phyloP scores from a whole-genome alignment of 2,113 vertebrate species.

The Petromus typicus region DNA sequence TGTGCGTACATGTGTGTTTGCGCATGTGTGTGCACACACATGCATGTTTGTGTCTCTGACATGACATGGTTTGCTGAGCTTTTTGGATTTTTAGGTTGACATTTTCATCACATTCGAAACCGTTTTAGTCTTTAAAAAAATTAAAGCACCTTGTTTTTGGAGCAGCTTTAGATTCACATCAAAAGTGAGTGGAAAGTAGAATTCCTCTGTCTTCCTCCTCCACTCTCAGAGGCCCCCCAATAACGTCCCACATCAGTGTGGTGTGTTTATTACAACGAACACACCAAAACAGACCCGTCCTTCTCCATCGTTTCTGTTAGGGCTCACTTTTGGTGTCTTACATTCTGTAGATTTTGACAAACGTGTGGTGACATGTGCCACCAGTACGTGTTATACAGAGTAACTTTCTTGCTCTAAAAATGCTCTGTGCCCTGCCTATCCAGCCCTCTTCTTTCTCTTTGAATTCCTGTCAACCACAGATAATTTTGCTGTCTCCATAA shows the following conservation, averaged over 20 bases:
- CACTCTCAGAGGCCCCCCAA: not conserved
- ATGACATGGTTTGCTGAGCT: not conserved
- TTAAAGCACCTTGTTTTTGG: not conserved
- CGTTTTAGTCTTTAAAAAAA: slow-evolving; percentile 13
- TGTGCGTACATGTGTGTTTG: not conserved
- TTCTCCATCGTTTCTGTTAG: not conserved
- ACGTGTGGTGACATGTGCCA: not conserved
- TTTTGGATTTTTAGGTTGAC: not conserved
- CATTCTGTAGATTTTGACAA: not conserved
- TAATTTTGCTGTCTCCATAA: not conserved
- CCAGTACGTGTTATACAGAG: not conserved
- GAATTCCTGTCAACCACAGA: not conserved
- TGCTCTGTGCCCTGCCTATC: not conserved
- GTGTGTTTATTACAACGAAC: not conserved
- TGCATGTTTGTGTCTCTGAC: no score
- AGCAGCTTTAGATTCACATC: not conserved
- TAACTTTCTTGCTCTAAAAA: not conserved
- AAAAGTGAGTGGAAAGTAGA: not conserved
- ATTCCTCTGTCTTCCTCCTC: not conserved
- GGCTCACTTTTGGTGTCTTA: not conserved
- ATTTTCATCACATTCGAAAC: not conserved
- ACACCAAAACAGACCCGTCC: not conserved
- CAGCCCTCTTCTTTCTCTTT: not conserved
- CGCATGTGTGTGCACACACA: not conserved
- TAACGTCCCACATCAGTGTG: no score